Conservation (phyloP, 2,797 vertebrate species). For the Pampus argenteus region DNA sequence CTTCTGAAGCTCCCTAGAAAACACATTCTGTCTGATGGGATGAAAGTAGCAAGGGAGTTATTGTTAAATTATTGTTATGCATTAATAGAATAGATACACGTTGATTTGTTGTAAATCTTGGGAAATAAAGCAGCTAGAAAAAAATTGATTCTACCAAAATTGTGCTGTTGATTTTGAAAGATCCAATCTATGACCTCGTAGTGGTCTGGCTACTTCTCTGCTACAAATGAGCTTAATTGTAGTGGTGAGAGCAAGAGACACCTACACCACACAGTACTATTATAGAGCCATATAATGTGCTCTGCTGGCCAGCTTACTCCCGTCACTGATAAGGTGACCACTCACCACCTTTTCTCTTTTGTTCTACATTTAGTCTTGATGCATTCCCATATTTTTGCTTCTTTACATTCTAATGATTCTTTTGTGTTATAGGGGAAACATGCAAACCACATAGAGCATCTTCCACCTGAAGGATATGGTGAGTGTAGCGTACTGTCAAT, state of each 20-base stretch:
- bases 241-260: background rate
- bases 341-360: background rate
- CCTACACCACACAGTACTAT: background rate
- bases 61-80: background rate
- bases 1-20: background rate
- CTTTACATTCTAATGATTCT: slow-evolving; percentile 7
- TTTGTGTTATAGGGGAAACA: slow-evolving; percentile 91
- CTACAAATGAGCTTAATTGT: background rate
- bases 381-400: background rate
- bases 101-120: background rate
- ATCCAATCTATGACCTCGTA: background rate
- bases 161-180: background rate
- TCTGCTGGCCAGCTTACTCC: background rate
- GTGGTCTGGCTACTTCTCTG: background rate
- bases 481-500: slow-evolving; percentile 35
- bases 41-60: background rate
- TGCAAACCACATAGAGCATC: slow-evolving; percentile 93
- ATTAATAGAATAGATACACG: background rate
- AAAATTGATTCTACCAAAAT: background rate
- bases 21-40: background rate
- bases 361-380: background rate
- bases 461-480: slow-evolving; percentile 96
- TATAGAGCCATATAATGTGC: slow-evolving; percentile 4
- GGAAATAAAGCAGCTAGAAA: background rate
- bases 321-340: background rate